Evolutionary conservation across 2,888 invertebrate species (phyloP), one percentile per base, ranked within the genome.

Genomic region (Polydrusus tereticollis): DNA sequence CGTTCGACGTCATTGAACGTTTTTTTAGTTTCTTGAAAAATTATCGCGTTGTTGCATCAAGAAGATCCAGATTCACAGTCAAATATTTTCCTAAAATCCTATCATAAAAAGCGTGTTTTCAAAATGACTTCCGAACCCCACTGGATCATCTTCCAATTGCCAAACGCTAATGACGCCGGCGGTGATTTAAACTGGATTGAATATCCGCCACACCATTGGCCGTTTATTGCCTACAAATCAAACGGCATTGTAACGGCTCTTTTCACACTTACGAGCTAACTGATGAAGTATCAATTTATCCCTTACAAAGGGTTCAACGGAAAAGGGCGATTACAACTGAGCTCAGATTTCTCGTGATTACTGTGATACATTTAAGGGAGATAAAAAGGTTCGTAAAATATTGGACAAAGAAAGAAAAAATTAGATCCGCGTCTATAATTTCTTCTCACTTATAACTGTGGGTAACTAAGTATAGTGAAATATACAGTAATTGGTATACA

Each of bases 191-290:
- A 41, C 5, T n/a, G 2, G 16, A 16, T 41, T 4, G 41, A 41
- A 41, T n/a, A 41, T 41, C 45, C 2, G 18, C 16, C 45, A 41
- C 45, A 18, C 45, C 1, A 1, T 20, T 45, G 18, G 45, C 45
- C 18, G 20, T 45, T 43, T 45, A 45, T 20, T 45, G 45, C 20
- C 45, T 20, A 45, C 45, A 45, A 45, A 45, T 45, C 45, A 45
- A 45, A 2, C 1, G 20, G 18, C 20, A 45, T 45, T 45, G 45
- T 20, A 45, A 20, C n/a, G 20, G 2, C 10, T 20, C 20, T 10
- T 45, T 20, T 45, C 41, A 18, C 14, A 20, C 45, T 20, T 8
- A 45, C 18, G 18, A 10, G 10, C 45, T 20, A n/a, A 45, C 20
- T 20, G 45, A 20, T 20, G 12, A 45, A 20, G 20, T 45, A 16